These are phyloP conservation scores for Haliclystus octoradiatus DNA, from an alignment of 30 jellyfish, hydroid and myxozoan species.

Conservation along the genomic window DNA sequence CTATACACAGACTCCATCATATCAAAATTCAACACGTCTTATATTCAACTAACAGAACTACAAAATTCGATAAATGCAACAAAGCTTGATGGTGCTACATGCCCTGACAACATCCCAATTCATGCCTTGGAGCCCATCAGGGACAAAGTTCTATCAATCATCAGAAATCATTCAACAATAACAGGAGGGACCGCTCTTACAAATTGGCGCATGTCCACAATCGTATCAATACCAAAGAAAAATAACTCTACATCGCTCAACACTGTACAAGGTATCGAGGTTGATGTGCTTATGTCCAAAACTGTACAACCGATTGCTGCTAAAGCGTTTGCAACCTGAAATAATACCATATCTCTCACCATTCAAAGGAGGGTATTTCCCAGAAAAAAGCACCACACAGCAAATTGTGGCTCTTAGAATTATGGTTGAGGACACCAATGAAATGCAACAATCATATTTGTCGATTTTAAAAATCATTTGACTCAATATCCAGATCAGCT, in stretches of 20 bases:
- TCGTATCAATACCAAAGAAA: not conserved
- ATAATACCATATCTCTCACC: not conserved
- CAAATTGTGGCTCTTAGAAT: not conserved
- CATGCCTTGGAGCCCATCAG: not conserved
- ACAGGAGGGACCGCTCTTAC: not conserved
- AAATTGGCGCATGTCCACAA: not conserved
- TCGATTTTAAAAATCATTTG: not conserved
- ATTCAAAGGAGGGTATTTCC: not conserved
- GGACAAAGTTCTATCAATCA: not conserved
- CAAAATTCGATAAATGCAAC: not conserved
- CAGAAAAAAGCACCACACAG: not conserved
- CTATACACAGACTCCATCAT: not conserved
- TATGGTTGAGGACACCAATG: not conserved
- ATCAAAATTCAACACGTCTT: not conserved
- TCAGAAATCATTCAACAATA: not conserved
- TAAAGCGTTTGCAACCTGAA: not conserved
- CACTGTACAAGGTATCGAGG: not conserved
- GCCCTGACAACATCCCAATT: not conserved
- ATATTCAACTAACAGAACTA: not conserved
- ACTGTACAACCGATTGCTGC: not conserved
- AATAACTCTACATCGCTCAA: not conserved
- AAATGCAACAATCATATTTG: not conserved
- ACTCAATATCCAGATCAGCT: not conserved
- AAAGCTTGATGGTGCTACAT: not conserved
- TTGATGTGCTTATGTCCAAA: not conserved